Percentiles rank a stretch among this genome's conserved stretches.
phyloP scores from a whole-genome alignment of 2,888 invertebrate genomes.

The Acleris cristana region DNA sequence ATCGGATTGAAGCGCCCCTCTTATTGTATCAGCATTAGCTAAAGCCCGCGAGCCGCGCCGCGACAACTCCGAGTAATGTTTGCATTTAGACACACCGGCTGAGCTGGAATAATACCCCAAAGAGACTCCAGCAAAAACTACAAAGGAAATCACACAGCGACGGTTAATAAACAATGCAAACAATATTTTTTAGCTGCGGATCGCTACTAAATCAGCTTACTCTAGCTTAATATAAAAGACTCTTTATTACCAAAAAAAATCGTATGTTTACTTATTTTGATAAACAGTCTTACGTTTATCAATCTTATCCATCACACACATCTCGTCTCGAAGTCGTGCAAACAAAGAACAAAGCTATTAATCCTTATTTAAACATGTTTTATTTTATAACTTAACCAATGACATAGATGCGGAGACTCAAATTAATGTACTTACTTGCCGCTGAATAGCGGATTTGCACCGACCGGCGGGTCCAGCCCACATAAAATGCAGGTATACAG shows the following conservation, averaged over 20 bases:
- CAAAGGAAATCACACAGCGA: slow-evolving; percentile 6
- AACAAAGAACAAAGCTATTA: neutral
- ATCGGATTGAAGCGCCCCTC: slow-evolving; percentile 47
- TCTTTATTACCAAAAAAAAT: no score
- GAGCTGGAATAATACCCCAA: slow-evolving; percentile 29
- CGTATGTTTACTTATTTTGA: no score
- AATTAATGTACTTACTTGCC: slow-evolving; percentile 31
- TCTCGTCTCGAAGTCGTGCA: neutral
- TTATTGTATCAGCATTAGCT: slow-evolving; percentile 62
- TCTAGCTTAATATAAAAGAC: neutral
- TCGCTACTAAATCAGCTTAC: neutral
- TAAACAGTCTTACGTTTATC: no score
- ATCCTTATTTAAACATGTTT: no score
- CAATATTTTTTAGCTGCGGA: neutral
- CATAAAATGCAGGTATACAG: slow-evolving; percentile 38
- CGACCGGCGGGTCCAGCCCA: slow-evolving; percentile 19
- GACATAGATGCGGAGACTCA: slow-evolving; percentile 10
- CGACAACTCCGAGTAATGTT: slow-evolving; percentile 52
- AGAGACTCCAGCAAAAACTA: slow-evolving; percentile 19
- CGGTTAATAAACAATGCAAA: slow-evolving; percentile 3
- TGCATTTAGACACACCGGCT: slow-evolving; percentile 46
- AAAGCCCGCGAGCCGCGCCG: slow-evolving; percentile 54
- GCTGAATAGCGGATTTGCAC: slow-evolving; percentile 30
- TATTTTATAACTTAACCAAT: no score
- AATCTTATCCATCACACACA: no score